Conservation (phyloP, 2,888 invertebrate species). For the Megastigmus dorsalis region DNA sequence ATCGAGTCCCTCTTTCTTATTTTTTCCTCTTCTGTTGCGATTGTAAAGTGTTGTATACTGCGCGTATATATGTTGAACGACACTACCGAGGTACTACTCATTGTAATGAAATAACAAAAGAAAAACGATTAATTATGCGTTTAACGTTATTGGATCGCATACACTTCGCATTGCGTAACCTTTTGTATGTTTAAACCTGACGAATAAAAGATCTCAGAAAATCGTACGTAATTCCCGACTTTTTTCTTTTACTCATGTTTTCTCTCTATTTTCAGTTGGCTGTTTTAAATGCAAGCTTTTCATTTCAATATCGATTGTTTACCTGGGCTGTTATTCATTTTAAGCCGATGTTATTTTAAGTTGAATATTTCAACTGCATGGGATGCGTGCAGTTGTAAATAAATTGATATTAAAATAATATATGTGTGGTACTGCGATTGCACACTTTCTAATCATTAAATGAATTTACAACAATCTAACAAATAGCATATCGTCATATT, state of each 20-base stretch:
- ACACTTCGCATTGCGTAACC: constrained; percentile 67
- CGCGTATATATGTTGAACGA: constrained; percentile 33
- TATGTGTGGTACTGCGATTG: too few relatives aligned
- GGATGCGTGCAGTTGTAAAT: too few relatives aligned
- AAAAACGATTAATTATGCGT: constrained; percentile 58
- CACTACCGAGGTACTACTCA: constrained; percentile 45
- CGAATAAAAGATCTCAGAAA: constrained; percentile 69
- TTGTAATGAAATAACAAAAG: constrained; percentile 51
- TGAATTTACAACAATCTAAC: too few relatives aligned
- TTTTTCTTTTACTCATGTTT: constrained; percentile 6
- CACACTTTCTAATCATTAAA: too few relatives aligned
- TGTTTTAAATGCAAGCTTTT: background rate
- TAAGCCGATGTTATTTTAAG: too few relatives aligned
- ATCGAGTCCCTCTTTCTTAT: background rate
- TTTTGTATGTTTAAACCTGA: constrained; percentile 69
- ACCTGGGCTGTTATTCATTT: too few relatives aligned
- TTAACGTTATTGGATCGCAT: constrained; percentile 64
- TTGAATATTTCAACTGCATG: too few relatives aligned
- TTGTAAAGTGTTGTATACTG: constrained; percentile 24
- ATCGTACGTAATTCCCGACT: constrained; percentile 20
- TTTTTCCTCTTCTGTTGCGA: constrained; percentile 2
- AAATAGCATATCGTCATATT: too few relatives aligned
- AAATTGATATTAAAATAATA: too few relatives aligned
- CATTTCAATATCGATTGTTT: too few relatives aligned
- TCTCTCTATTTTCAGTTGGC: background rate